Conservation (phyloP, 2,888 invertebrate species). For the Ethmia dodecea region DNA sequence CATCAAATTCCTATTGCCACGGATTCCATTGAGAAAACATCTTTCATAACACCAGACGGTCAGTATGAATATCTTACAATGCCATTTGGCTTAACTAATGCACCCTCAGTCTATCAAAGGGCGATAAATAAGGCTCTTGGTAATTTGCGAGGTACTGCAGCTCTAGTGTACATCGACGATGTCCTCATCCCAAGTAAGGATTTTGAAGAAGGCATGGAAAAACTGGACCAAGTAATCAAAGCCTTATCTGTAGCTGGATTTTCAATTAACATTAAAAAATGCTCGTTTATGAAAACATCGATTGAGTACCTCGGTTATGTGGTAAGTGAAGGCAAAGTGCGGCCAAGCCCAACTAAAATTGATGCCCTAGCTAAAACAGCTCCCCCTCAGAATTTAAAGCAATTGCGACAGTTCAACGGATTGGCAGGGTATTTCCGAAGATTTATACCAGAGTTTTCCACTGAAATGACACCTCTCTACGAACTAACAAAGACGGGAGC, state of each 20-base stretch:
- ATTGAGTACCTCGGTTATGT: background rate
- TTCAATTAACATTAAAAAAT: background rate
- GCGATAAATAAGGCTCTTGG: background rate
- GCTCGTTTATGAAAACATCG: background rate
- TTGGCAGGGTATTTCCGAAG: background rate
- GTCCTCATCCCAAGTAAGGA: background rate
- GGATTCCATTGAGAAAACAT: slow-evolving; percentile 19
- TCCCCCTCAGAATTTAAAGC: background rate
- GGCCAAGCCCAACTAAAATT: background rate
- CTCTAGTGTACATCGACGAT: slow-evolving; percentile 2
- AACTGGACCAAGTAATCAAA: background rate
- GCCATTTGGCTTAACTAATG: background rate
- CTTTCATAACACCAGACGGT: slow-evolving; percentile 32
- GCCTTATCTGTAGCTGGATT: background rate
- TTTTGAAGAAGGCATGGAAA: slow-evolving; percentile 1
- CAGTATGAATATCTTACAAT: background rate
- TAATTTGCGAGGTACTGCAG: background rate
- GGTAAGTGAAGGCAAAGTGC: slow-evolving; percentile 1
- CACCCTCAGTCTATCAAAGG: background rate
- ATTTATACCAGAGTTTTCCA: background rate
- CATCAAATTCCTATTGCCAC: slow-evolving; percentile 14
- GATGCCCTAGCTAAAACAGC: slow-evolving; percentile 2
- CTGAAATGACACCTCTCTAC: slow-evolving; percentile 3
- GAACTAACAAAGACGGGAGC: background rate
- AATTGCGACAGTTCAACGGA: background rate